A percentile compares a stretch with the other conserved stretches of the same genome.
phyloP scores from a whole-genome alignment of 2,113 vertebrate genomes.

The Cardinalis cardinalis region DNA sequence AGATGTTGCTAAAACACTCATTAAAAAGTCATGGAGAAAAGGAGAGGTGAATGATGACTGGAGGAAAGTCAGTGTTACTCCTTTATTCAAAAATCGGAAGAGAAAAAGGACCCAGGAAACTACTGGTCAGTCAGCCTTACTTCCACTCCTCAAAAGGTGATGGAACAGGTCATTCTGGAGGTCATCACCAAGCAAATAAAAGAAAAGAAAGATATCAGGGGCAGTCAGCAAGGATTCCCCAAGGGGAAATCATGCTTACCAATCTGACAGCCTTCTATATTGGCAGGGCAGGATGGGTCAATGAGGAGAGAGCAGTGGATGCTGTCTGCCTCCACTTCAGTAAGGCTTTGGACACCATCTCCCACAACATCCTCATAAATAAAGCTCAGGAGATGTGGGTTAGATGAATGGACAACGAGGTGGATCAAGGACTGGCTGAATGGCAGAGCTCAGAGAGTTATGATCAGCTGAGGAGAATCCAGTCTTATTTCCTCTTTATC shows the following conservation, averaged over 20 bases:
- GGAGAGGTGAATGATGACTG: not conserved
- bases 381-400: not conserved
- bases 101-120: not conserved
- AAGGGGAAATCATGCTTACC: not conserved
- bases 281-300: accelerated
- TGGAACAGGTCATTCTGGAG: not conserved
- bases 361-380: not conserved
- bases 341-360: not conserved
- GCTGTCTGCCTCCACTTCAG: not conserved
- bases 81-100: not conserved
- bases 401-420: accelerated
- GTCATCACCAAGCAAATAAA: not conserved
- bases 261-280: not conserved
- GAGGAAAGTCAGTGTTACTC: not conserved
- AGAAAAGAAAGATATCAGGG: not conserved
- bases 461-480: not conserved
- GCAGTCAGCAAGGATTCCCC: not conserved
- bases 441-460: not conserved
- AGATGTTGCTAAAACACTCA: not conserved
- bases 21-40: not conserved
- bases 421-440: not conserved
- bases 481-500: not conserved
- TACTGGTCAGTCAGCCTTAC: not conserved
- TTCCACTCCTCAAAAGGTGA: not conserved
- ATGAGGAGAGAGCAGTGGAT: not conserved